Evolutionary conservation across 2,113 vertebrate genomes (phyloP).

Genomic region (Boleophthalmus pectinirostris): DNA sequence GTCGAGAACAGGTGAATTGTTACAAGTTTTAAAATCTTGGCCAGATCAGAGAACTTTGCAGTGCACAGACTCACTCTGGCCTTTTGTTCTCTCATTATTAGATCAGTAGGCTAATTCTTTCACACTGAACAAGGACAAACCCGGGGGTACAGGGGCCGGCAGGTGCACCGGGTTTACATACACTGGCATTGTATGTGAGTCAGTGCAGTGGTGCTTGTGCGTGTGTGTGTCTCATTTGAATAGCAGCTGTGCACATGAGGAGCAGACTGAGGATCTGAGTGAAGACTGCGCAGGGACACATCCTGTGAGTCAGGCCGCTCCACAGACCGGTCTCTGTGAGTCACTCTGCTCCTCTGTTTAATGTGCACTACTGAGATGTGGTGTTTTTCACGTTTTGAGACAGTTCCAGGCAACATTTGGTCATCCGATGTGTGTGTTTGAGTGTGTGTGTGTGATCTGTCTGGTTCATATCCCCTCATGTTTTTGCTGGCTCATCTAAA

Average conservation of each 20-base stretch:
- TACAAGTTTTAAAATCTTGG: too few relatives aligned
- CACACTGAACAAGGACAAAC: conserved; percentile 19
- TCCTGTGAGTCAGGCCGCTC: neutral
- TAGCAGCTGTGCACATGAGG: conserved; percentile 5
- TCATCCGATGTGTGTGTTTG: neutral
- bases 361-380: neutral
- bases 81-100: conserved; percentile 18
- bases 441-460: too few relatives aligned
- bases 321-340: neutral
- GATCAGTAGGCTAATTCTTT: conserved; percentile 23
- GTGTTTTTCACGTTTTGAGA: neutral
- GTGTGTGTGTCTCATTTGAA: neutral
- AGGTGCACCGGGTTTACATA: conserved; percentile 9
- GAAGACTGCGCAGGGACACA: too few relatives aligned
- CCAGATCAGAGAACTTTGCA: too few relatives aligned
- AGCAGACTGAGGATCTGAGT: neutral
- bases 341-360: neutral
- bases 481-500: too few relatives aligned
- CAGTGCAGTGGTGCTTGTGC: neutral
- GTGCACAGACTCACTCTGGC: too few relatives aligned
- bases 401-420: neutral
- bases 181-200: conserved; percentile 10
- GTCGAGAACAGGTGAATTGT: too few relatives aligned
- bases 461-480: too few relatives aligned
- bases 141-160: conserved; percentile 1